Percentiles rank a stretch among this genome's conserved stretches.
These are phyloP conservation scores for Steromphala cineraria DNA, from an alignment of 2,888 invertebrate genomes.

Conservation along the genomic window DNA sequence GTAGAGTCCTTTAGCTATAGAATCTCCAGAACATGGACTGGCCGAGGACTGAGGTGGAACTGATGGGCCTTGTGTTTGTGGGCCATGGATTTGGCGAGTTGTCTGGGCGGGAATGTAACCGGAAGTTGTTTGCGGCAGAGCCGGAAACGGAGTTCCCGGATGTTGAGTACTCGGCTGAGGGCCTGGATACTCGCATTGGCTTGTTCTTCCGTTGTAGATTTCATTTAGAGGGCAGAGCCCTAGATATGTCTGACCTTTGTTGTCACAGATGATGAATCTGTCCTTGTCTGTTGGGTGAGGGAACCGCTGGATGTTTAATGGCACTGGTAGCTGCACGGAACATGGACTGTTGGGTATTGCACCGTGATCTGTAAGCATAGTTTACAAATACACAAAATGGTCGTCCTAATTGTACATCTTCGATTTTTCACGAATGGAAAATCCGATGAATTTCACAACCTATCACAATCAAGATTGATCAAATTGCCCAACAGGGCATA, in stretches of 20 bases:
- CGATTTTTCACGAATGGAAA: too few relatives aligned
- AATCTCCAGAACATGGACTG: background rate
- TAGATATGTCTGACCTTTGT: conserved; percentile 47
- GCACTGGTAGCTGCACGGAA: conserved; percentile 3
- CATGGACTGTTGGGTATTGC: conserved; percentile 29
- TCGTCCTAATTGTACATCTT: too few relatives aligned
- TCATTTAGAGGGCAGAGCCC: conserved; percentile 46
- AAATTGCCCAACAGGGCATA: too few relatives aligned
- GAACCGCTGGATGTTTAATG: conserved; percentile 33
- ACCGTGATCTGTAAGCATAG: conserved; percentile 5
- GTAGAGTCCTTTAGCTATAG: conserved; percentile 19
- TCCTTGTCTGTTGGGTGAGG: conserved; percentile 52
- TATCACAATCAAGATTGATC: too few relatives aligned
- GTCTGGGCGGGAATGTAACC: background rate
- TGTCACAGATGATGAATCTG: conserved; percentile 60
- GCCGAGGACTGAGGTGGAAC: background rate
- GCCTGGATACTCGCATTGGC: conserved; percentile 23
- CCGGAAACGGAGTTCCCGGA: too few relatives aligned
- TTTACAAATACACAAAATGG: too few relatives aligned
- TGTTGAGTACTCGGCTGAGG: conserved; percentile 36
- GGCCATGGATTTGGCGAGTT: background rate
- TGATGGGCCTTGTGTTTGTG: background rate
- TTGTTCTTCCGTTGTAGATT: conserved; percentile 13
- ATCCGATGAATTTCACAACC: too few relatives aligned
- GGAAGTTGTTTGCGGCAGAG: too few relatives aligned